Percentiles rank a stretch among this genome's conserved stretches.
Evolutionary conservation across 1,140 invertebrate species (phyloP).

Genomic region (Palaemon carinicauda): DNA sequence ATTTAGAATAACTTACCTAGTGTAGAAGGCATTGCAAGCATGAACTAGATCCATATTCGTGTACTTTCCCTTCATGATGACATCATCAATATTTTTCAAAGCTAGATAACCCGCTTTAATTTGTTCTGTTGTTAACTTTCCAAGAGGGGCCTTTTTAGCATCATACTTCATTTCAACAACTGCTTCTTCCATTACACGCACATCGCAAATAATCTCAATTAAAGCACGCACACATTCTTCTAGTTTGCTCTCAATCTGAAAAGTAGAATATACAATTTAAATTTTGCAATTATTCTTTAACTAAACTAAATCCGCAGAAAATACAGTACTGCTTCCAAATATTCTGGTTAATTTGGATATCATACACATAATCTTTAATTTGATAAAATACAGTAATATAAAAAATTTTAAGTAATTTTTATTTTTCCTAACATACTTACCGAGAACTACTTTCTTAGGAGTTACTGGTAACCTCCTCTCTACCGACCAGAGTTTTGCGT

Average conservation of each 20-base stretch:
- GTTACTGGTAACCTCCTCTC: too few species aligned
- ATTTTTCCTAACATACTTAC: too few species aligned
- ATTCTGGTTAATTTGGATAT: too few species aligned
- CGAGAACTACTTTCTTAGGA: too few species aligned
- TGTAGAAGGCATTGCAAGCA: constrained; percentile 71
- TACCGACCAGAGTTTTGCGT: too few species aligned
- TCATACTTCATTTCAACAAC: constrained; percentile 68
- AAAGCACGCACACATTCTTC: constrained; percentile 66
- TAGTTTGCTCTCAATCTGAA: constrained; percentile 60
- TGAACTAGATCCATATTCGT: constrained; percentile 55
- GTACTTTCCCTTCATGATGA: constrained; percentile 60
- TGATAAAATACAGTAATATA: too few species aligned
- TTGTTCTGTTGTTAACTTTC: constrained; percentile 70
- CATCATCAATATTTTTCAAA: constrained; percentile 67
- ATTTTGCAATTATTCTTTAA: neutral
- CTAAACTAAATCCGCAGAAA: too few species aligned
- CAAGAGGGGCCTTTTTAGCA: constrained; percentile 63
- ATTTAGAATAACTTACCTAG: constrained; percentile 59
- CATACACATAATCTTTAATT: too few species aligned
- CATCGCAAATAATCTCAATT: constrained; percentile 70
- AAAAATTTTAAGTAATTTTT: too few species aligned
- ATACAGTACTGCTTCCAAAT: too few species aligned
- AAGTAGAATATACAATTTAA: neutral
- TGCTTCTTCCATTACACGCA: constrained; percentile 69
- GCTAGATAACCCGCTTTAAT: constrained; percentile 69